Percentiles rank a stretch among this genome's conserved stretches.
Evolutionary conservation across 2,888 invertebrate genomes (phyloP).

Genomic region (Tetropium fuscum): DNA sequence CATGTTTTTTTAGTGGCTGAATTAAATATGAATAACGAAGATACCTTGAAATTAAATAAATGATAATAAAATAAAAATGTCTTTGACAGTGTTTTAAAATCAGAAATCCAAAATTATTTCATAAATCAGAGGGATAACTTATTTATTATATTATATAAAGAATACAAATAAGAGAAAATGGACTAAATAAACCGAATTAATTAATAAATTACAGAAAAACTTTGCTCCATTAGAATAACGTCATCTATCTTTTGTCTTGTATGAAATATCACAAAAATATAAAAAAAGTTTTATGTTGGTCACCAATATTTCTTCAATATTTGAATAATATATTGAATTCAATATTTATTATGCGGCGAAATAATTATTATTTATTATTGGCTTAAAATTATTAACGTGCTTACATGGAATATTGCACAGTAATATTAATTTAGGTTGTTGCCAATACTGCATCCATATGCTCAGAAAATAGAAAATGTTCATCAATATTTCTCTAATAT

Average conservation of each 20-base stretch:
- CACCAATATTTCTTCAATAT: not conserved
- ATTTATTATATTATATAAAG: not conserved
- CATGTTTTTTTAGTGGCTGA: not conserved
- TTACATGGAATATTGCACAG: not conserved
- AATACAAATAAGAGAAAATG: not conserved
- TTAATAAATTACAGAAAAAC: not conserved
- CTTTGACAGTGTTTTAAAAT: not conserved
- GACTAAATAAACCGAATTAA: not conserved
- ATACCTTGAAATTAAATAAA: not conserved
- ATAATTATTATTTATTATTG: not conserved
- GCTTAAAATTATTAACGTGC: not conserved
- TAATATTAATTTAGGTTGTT: not conserved
- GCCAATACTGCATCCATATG: not conserved
- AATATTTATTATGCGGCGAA: not conserved
- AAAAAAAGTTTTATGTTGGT: not conserved
- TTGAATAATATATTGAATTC: not conserved
- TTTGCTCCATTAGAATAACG: not conserved
- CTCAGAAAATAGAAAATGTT: not conserved
- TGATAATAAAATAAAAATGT: not conserved
- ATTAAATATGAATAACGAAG: not conserved
- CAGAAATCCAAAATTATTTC: not conserved
- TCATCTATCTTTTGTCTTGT: not conserved
- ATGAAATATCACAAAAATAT: not conserved
- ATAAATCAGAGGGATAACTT: not conserved
- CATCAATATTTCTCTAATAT: not conserved